These are phyloP conservation scores for Zaprionus bogoriensis DNA, from an alignment of 2,888 invertebrate genomes.

Conservation along the genomic window DNA sequence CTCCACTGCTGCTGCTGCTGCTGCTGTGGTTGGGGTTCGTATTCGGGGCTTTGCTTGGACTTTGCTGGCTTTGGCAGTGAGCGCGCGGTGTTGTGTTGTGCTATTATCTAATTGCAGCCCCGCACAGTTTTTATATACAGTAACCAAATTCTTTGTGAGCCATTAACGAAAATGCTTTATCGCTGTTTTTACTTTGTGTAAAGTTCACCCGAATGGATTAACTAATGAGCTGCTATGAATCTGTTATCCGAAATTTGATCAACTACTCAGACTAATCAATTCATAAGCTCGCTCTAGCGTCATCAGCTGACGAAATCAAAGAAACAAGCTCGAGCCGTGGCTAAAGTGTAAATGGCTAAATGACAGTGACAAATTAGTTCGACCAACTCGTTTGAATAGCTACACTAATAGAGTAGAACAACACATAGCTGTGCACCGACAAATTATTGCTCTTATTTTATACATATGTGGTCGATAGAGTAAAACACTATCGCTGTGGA, in stretches of 20 bases:
- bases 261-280: conserved; percentile 12
- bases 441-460: no score
- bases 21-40: conserved; percentile 29
- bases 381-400: neutral
- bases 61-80: neutral
- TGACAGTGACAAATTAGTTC: conserved; percentile 15
- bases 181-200: conserved; percentile 5
- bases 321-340: neutral
- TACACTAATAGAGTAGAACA: neutral
- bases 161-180: conserved; percentile 29
- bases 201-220: neutral
- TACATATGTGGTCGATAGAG: no score
- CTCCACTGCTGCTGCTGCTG: neutral
- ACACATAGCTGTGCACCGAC: neutral
- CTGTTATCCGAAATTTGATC: no score
- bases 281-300: neutral
- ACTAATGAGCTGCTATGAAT: conserved; percentile 16
- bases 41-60: conserved; percentile 1
- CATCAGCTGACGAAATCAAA: neutral
- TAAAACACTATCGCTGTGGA: no score
- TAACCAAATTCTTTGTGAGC: neutral
- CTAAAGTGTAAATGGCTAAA: neutral
- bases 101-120: conserved; percentile 60
- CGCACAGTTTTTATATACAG: neutral
- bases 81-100: conserved; percentile 10